Base-by-base conservation (phyloP, 2,888 invertebrate genomes). In the Drosophila kuntzei region DNA sequence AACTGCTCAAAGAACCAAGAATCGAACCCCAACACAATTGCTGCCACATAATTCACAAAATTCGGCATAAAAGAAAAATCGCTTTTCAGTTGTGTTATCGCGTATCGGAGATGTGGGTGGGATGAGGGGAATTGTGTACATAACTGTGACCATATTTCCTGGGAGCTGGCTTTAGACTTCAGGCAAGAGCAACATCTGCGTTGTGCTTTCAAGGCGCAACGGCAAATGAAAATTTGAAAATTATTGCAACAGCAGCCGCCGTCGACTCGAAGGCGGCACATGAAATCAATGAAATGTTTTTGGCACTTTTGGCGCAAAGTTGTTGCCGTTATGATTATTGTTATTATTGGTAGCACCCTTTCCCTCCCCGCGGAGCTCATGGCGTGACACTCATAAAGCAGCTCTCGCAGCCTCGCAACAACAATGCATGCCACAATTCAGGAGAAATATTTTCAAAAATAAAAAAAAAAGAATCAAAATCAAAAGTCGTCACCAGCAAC, bases 151-250 rank as follows among this genome's bases (percentile, higher is more conserved):
- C 69, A 51, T 84, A 80, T 78, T 74, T 78, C 37, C 69, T 37
- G 50, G 20, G 16, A n/a, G 59, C 36, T 50, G 34, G 25, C 18
- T 57, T 67, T 37, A 22, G 32, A 47, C 43, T 68, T 44, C 6
- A 14, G 20, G 43, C 20, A 14, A 18, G 58, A 64, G 71, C 89
- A 85, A 76, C 85, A 85, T 87, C 89, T 85, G 85, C 49, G 80
- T 68, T 80, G 55, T 83, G 88, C 79, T 76, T 59, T 69, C 54
- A 60, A 71, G 71, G 76, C 72, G 71, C 54, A 69, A 58, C 58
- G 72, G 71, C 71, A 88, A 88, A 81, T 84, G 85, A 85, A 85
- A 85, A 85, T 85, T 89, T 71, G 89, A 89, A 89, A 85, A 89
- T 87, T 85, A 85, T 85, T 89, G 84, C 85, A 84, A 83, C 61